Conservation (phyloP, 2,113 vertebrate species). For the Nycticebus coucang region DNA sequence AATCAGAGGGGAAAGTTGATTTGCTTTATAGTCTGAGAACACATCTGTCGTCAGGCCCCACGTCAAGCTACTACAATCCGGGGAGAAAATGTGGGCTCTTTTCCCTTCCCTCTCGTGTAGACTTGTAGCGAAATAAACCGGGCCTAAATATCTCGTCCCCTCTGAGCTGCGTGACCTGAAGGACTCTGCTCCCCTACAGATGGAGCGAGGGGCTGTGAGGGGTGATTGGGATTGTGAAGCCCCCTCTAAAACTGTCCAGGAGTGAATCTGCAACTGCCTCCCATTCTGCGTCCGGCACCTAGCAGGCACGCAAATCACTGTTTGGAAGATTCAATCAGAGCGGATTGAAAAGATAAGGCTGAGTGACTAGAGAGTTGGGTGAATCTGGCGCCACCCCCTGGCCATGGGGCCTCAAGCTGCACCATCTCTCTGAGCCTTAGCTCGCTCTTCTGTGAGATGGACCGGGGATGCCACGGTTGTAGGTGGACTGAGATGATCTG, state of each 20-base stretch:
- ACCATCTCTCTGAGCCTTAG: neutral
- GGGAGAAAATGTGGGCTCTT: neutral
- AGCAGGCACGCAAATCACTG: neutral
- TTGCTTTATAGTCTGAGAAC: neutral
- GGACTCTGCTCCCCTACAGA: neutral
- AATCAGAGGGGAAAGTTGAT: neutral
- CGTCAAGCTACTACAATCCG: neutral
- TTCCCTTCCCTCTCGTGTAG: neutral
- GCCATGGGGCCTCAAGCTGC: neutral
- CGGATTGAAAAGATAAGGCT: neutral
- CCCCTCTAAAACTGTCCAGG: neutral
- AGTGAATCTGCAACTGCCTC: neutral
- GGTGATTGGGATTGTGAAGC: neutral
- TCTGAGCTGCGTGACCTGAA: neutral
- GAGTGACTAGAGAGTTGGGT: neutral
- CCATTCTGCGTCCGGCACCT: neutral
- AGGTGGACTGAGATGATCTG: neutral
- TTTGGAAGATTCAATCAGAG: neutral
- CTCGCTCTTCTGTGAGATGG: neutral
- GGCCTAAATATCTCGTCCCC: neutral
- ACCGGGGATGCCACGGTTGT: neutral
- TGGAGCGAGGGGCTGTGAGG: neutral
- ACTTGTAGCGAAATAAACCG: neutral
- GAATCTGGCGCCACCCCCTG: neutral
- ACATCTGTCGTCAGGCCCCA: conserved; percentile 25